Percentiles rank a stretch among this genome's conserved stretches.
These are phyloP conservation scores for Pelochelys cantorii DNA, from an alignment of 2,797 vertebrate species.

Conservation along the genomic window DNA sequence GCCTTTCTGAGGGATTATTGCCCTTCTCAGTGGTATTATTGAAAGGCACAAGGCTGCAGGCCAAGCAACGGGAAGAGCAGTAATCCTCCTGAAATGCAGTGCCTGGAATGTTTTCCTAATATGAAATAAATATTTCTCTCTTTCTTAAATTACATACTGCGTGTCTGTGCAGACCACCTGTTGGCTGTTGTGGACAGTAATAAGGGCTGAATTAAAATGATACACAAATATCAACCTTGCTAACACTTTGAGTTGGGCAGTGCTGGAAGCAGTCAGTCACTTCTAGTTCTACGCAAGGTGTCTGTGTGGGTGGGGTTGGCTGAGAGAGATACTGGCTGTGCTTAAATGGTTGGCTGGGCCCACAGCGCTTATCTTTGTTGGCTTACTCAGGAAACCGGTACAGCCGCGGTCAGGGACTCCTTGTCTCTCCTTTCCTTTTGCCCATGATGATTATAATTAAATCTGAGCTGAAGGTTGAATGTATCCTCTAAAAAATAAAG, in stretches of 20 bases:
- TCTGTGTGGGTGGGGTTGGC: background rate
- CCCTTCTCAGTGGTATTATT: constrained; percentile 34
- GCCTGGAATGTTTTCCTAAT: constrained; percentile 16
- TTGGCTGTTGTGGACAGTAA: background rate
- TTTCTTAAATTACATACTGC: background rate
- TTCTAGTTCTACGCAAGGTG: background rate
- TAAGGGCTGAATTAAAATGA: background rate
- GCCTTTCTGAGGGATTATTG: constrained; percentile 41
- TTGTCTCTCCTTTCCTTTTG: background rate
- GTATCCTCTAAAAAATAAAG: background rate
- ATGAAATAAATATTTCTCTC: background rate
- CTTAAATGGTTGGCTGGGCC: background rate
- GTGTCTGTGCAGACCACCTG: background rate
- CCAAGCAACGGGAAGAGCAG: background rate
- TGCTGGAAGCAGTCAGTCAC: background rate
- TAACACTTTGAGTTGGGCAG: background rate
- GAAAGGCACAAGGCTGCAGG: constrained; percentile 12
- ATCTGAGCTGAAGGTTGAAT: background rate
- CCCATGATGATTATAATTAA: background rate
- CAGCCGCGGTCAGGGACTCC: background rate
- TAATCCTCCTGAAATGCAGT: constrained; percentile 10
- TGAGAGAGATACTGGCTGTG: background rate
- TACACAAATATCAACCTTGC: background rate
- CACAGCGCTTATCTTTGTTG: background rate
- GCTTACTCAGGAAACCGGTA: background rate